Evolutionary conservation across 2,113 vertebrate species (phyloP).

Genomic region (Saguinus midas): DNA sequence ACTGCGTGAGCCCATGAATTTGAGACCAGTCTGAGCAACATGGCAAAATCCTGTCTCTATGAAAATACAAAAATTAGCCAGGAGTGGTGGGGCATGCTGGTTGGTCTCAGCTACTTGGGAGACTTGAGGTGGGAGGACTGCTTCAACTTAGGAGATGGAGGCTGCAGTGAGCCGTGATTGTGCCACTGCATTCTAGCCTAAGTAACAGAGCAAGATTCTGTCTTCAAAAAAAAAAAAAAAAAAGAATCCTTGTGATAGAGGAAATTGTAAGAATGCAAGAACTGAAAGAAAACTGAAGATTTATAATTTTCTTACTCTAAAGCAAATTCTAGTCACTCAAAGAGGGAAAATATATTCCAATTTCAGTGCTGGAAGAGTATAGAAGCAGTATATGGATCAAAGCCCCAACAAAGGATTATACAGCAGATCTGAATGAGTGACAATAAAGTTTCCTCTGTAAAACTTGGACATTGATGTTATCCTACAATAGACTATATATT

Average conservation of each 20-base stretch:
- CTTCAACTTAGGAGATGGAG: too few species aligned
- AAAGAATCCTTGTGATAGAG: not conserved
- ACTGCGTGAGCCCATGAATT: too few species aligned
- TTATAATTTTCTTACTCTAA: slow-evolving; percentile 31
- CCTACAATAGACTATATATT: not conserved
- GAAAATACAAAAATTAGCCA: too few species aligned
- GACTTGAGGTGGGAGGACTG: too few species aligned
- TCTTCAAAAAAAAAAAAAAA: not conserved
- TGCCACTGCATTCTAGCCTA: too few species aligned
- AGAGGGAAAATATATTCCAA: not conserved
- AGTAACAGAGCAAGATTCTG: too few species aligned
- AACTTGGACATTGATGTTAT: not conserved
- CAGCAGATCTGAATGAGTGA: not conserved
- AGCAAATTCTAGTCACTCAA: slow-evolving; percentile 1
- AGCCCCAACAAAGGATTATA: not conserved
- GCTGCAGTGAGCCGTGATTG: too few species aligned
- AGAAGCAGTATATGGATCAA: not conserved
- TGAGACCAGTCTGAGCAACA: too few species aligned
- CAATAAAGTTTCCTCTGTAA: slow-evolving; percentile 6
- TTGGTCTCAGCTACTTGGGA: too few species aligned
- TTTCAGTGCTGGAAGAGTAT: not conserved
- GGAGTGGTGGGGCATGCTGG: too few species aligned
- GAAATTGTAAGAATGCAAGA: not conserved
- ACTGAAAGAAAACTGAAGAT: not conserved
- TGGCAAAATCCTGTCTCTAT: too few species aligned